These are phyloP conservation scores for Noctuana brunneofusca DNA, from an alignment of 2,888 invertebrate species.

Conservation along the genomic window DNA sequence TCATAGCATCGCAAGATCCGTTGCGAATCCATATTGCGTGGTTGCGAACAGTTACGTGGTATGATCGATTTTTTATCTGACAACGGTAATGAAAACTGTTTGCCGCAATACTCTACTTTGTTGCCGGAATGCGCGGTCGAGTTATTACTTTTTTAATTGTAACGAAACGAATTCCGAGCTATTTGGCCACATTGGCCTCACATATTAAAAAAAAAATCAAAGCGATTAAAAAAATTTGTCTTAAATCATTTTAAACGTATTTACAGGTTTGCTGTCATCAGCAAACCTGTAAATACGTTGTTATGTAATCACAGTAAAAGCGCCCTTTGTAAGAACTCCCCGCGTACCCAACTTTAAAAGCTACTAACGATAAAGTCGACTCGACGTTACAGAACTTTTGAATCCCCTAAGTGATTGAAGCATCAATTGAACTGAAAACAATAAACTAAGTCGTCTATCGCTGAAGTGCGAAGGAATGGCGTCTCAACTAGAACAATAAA, in stretches of 20 bases:
- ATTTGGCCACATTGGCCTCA: no score
- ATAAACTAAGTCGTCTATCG: constrained; percentile 56
- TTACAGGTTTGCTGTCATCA: no score
- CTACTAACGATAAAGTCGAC: constrained; percentile 7
- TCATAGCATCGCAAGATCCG: constrained; percentile 11
- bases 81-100: constrained; percentile 33
- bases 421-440: constrained; percentile 44
- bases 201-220: no score
- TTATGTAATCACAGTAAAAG: not conserved
- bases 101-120: constrained; percentile 15
- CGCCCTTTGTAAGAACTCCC: not conserved
- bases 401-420: constrained; percentile 29
- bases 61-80: constrained; percentile 25
- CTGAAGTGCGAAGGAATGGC: constrained; percentile 58
- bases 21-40: constrained; percentile 22
- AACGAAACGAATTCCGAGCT: not conserved
- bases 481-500: constrained; percentile 64
- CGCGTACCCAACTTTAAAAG: constrained; percentile 6
- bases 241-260: no score
- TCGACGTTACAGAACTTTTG: constrained; percentile 17
- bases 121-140: constrained; percentile 9
- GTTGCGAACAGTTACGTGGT: constrained; percentile 23
- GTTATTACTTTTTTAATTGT: constrained; percentile 14
- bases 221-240: no score
- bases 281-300: not conserved